phyloP scores from a whole-genome alignment of 2,113 vertebrate genomes.

The Halcyon senegalensis region DNA sequence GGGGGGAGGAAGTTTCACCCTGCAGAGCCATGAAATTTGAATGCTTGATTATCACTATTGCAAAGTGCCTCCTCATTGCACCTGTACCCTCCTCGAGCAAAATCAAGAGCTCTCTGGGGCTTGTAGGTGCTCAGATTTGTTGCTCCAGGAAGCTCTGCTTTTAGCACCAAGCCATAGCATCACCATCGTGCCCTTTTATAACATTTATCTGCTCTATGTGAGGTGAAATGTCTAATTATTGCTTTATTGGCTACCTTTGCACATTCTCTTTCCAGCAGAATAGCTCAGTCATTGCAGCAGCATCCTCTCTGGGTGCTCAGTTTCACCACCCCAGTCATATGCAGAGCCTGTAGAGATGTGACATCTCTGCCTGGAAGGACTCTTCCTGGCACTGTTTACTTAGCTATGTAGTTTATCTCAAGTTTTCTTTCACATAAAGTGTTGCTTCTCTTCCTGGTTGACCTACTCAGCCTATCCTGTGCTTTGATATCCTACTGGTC shows the following conservation, averaged over 20 bases:
- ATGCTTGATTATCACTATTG: neutral
- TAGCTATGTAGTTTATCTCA: neutral
- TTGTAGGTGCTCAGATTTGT: neutral
- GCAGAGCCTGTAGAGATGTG: neutral
- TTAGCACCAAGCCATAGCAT: neutral
- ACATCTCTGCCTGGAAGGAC: neutral
- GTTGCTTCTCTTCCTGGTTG: neutral
- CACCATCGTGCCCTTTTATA: neutral
- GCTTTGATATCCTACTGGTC: neutral
- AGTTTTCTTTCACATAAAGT: neutral
- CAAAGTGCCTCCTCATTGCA: neutral
- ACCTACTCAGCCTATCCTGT: neutral
- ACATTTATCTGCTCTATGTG: neutral
- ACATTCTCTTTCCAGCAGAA: neutral
- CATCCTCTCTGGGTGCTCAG: neutral
- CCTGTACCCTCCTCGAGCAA: neutral
- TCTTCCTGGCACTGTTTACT: neutral
- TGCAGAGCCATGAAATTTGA: neutral
- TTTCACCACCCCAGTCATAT: neutral
- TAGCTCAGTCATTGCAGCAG: neutral
- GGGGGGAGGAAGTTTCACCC: neutral
- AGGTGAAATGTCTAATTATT: neutral
- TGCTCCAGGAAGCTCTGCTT: neutral
- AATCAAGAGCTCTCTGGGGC: neutral
- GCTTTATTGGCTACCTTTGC: neutral